Evolutionary conservation across 2,797 vertebrate genomes (phyloP), one percentile per base, ranked within the genome.

Genomic region (Australoheros facetus): DNA sequence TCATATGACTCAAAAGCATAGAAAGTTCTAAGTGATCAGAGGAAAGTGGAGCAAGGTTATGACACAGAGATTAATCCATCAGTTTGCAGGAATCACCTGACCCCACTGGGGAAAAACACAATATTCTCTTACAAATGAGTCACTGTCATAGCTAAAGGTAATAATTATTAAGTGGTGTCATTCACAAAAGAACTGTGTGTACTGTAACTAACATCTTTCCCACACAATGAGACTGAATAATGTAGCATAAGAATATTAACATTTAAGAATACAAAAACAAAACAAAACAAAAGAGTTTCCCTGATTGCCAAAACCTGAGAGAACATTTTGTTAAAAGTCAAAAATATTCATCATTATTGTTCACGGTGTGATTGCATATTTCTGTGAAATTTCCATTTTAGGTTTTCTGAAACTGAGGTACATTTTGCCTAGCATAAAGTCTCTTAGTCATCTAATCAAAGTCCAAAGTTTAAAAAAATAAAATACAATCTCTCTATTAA

Each of bases 141-240:
- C 7, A 59, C 42, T 54, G 32, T 64, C 2, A 12, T 51, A 56
- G 55, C 59, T 56, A 58, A 75, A 84, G 39, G 70, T 86, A 74
- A 88, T 81, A 79, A 85, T 85, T 78, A 79, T 80, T 82, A 70
- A 81, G 77, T n/a, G 48, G 62, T 79, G 69, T 84, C 54, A 77
- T 71, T 86, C 54, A 73, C 45, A 73, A 66, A 80, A 17, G 13
- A 69, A 32, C 64, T 69, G 26, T 42, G 34, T 77, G 34, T 39
- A 59, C n/a, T 78, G 54, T 74, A 73, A 75, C 77, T 21, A 66
- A 71, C n/a, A 39, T 0, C 11, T 72, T 64, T 51, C 71, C 19
- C 23, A 19, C 19, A 16, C 69, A 66, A 8, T 42, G 48, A 45
- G 54, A 60, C 64, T 78, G 32, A 79, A 81, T 73, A 57, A 83